Base-by-base conservation (phyloP, 1,140 invertebrate species). In the Magallana ariakensis region DNA sequence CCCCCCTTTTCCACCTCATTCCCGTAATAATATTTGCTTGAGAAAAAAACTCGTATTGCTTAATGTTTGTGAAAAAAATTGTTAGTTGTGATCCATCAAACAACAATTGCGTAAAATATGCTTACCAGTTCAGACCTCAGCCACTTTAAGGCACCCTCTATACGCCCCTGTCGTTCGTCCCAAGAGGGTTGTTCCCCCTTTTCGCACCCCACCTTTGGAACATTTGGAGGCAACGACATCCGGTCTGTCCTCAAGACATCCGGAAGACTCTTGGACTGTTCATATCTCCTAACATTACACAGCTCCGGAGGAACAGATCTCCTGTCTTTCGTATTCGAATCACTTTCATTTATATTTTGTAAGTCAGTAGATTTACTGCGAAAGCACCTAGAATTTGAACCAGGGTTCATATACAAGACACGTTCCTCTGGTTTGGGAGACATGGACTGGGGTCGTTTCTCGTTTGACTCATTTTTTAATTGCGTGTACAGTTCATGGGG, bases 81-180 rank as follows among this genome's bases (percentile, higher is more conserved):
- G 33, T 46, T 46, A 46, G 33, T 46, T 46, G 33, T 46, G 33
- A 46, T 46, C 33, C 33, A 46, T 46, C 33, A 46, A 46, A 46
- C 33, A 46, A 46, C 33, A 46, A 46, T 4, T 46, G 33, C 33
- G 33, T 46, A 46, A 46, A 46, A 22, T 33, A 85, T 16, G 13
- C 85, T 85, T 85, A 89, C 88, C 88, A 89, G 58, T 85, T 89
- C 88, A 22, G 88, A 82, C 13, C 88, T 46, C 10, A 89, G 81
- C 88, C 88, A 89, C 66, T 89, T 89, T 11, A 89, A 62, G 16
- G 88, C 88, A 57, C 83, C 85, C 53, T 89, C 85, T 56, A 89
- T 89, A 57, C 88, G 55, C n/a, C 85, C 85, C 22, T 86, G 85
- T 82, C 85, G 33, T 53, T 89, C 66, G 26, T 84, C 46, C 83